Evolutionary conservation across 2,113 vertebrate genomes (phyloP), one percentile per base, ranked within the genome.

Genomic region (Tiliqua scincoides): DNA sequence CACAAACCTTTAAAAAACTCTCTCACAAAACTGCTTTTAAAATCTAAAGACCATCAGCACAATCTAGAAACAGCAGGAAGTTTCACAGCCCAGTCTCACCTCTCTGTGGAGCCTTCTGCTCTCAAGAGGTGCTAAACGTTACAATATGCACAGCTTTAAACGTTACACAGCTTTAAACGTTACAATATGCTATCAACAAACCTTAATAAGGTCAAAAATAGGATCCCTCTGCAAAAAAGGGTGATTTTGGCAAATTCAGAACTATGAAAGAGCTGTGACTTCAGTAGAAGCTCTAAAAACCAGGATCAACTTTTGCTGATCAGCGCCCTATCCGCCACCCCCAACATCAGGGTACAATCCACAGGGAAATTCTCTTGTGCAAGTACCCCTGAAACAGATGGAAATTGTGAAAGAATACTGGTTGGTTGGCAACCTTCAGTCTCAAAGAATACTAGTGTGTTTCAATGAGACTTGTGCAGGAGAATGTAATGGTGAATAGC

Each of bases 201-300:
- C 96, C 94, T 96, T 96, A 96, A 96, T 95, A 96, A 96, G 96
- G 95, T 96, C 94, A 96, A 96, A 90, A 96, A 94, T 93, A 95
- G 84, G 90, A 35, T 92, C 94, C 95, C 95, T 96, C 93, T 95
- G 82, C 86, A 95, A 93, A 95, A 96, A 95, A 27, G 68, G 93
- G 91, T 89, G 91, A 94, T 90, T 93, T 73, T 94, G 61, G 88
- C 94, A 95, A 96, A 93, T 89, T 84, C 94, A 93, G 95, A 93
- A 81, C 27, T 5, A 75, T 65, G 86, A 85, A 80, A 65, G 82
- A 93, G 85, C 73, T 93, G 91, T 79, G 90, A 92, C 70, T 92
- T 88, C 86, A 92, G 74, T 75, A 87, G 81, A 86, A 84, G 63
- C 91, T 91, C 32, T 40, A 83, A 88, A 93, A 91, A 87, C 9